phyloP scores from a whole-genome alignment of 2,797 vertebrate species.

The Hippoglossus hippoglossus region DNA sequence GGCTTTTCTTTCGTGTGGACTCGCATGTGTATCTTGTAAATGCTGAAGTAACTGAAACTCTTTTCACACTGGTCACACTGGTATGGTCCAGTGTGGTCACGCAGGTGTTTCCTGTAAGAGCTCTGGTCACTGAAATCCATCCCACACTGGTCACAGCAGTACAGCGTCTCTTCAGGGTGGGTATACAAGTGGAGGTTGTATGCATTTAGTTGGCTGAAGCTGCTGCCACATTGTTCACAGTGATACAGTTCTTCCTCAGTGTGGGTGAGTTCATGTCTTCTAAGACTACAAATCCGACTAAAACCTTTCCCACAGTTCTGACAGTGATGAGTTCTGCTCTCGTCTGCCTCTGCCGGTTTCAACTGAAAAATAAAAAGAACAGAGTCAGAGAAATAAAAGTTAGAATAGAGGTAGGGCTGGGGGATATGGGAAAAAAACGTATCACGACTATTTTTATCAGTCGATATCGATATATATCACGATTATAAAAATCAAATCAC shows the following conservation, averaged over 20 bases:
- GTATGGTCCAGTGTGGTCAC: constrained; percentile 38
- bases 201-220: constrained; percentile 18
- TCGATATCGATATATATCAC: too few relatives aligned
- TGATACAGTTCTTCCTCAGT: constrained; percentile 5
- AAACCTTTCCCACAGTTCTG: constrained; percentile 38
- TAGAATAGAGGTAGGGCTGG: too few relatives aligned
- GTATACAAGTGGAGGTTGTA: constrained; percentile 30
- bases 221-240: constrained; percentile 44
- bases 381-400: not conserved
- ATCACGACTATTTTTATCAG: too few relatives aligned
- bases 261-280: constrained; percentile 43
- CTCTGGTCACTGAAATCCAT: constrained; percentile 38
- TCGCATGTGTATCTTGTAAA: constrained; percentile 58
- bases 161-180: constrained; percentile 30
- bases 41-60: constrained; percentile 50
- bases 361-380: constrained; percentile 8
- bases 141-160: constrained; percentile 45
- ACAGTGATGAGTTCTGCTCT: constrained; percentile 40
- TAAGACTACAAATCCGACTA: constrained; percentile 41
- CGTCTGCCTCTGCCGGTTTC: constrained; percentile 4
- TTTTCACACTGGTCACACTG: constrained; percentile 52
- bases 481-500: too few relatives aligned
- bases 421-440: too few relatives aligned
- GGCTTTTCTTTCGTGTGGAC: constrained; percentile 59
- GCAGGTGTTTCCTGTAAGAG: constrained; percentile 43